phyloP scores from a whole-genome alignment of 2,113 vertebrate species.

The Piaya cayana region DNA sequence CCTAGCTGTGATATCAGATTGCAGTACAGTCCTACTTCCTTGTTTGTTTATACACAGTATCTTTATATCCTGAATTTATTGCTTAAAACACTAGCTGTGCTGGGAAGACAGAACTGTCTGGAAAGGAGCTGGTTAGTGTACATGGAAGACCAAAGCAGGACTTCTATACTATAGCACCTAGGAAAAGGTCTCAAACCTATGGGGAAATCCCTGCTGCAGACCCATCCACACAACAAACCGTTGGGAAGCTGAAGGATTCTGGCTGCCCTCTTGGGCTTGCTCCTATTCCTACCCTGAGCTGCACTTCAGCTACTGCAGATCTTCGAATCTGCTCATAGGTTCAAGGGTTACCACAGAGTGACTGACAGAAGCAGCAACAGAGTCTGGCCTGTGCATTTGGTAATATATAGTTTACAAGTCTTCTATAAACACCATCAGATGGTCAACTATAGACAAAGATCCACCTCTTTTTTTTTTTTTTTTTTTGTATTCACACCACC shows the following conservation, averaged over 20 bases:
- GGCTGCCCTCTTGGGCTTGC: background rate
- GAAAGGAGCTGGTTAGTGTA: background rate
- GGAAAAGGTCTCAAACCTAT: background rate
- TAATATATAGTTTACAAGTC: background rate
- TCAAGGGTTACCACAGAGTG: background rate
- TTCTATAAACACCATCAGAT: background rate
- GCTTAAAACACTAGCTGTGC: slow-evolving; percentile 53
- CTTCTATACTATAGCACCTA: slow-evolving; percentile 42
- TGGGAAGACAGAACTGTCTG: slow-evolving; percentile 41
- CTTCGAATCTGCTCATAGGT: background rate
- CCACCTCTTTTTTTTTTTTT: background rate
- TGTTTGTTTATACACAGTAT: background rate
- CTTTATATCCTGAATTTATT: slow-evolving; percentile 57
- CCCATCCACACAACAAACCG: background rate
- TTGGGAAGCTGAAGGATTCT: background rate
- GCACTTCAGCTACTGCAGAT: slow-evolving; percentile 1
- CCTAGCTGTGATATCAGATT: background rate
- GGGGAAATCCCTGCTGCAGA: background rate
- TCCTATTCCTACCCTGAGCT: slow-evolving; percentile 1
- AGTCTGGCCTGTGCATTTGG: background rate
- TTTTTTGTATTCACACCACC: background rate
- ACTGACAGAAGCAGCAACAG: background rate
- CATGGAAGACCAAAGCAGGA: slow-evolving; percentile 57
- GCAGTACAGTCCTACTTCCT: background rate
- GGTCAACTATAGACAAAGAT: background rate